phyloP scores from a whole-genome alignment of 2,888 invertebrate species.

The Julus scanicus region DNA sequence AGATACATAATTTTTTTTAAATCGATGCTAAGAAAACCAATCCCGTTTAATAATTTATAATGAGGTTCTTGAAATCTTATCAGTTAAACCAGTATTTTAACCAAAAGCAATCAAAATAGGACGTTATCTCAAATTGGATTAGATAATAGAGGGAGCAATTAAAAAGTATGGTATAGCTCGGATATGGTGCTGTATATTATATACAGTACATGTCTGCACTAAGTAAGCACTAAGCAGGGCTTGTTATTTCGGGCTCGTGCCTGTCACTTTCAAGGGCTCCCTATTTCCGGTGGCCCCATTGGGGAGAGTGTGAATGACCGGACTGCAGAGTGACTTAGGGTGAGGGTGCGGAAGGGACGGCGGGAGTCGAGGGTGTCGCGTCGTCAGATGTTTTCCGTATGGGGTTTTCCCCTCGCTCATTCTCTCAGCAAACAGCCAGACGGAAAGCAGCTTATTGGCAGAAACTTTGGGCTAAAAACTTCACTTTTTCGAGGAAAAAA shows the following conservation, averaged over 20 bases:
- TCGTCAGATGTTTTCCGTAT: background rate
- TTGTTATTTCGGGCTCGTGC: background rate
- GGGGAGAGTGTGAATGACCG: slow-evolving; percentile 33
- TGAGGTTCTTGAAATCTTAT: no score
- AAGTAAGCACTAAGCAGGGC: background rate
- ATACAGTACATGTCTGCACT: no score
- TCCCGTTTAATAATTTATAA: no score
- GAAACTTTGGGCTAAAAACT: background rate
- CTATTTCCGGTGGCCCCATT: background rate
- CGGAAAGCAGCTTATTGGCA: background rate
- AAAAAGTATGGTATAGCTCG: no score
- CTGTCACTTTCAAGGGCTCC: background rate
- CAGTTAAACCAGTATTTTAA: no score
- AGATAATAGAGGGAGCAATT: no score
- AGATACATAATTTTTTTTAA: no score
- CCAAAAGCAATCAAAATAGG: no score
- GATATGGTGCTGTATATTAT: no score
- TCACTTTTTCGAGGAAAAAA: background rate
- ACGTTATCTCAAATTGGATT: no score
- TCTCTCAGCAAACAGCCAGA: background rate
- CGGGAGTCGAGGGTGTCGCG: background rate
- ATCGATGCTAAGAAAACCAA: no score
- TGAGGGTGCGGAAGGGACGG: background rate
- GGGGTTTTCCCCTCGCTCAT: background rate
- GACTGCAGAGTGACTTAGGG: background rate